phyloP scores from a whole-genome alignment of 1,140 invertebrate genomes.

The Zaprionus nigranus region DNA sequence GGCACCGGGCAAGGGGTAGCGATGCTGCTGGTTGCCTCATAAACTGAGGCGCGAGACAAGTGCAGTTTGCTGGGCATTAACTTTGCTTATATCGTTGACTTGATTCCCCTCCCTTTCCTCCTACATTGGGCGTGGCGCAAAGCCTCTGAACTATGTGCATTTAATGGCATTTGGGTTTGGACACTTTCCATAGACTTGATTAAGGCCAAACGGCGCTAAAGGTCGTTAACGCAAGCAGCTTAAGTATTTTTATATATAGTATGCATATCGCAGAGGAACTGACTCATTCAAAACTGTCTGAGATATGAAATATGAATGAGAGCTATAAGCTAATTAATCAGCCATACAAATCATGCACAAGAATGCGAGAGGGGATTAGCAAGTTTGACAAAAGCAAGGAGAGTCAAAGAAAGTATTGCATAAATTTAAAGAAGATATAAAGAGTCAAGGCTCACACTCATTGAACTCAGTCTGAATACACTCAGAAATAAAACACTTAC shows the following conservation, averaged over 20 bases:
- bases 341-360: slow-evolving; percentile 33
- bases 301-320: slow-evolving; percentile 11
- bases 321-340: slow-evolving; percentile 36
- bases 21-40: slow-evolving; percentile 14
- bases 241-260: slow-evolving; percentile 16
- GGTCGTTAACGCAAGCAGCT: slow-evolving; percentile 47
- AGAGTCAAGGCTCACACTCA: not conserved
- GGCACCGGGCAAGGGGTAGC: not conserved
- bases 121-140: not conserved
- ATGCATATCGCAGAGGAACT: slow-evolving; percentile 14
- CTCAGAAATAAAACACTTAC: too few species aligned
- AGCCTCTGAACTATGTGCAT: slow-evolving; percentile 55
- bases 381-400: not conserved
- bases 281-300: slow-evolving; percentile 16
- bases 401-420: not conserved
- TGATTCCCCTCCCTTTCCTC: not conserved
- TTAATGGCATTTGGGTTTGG: slow-evolving; percentile 30
- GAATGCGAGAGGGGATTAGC: slow-evolving; percentile 11
- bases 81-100: not conserved
- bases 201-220: slow-evolving; percentile 35
- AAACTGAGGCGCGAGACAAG: slow-evolving; percentile 40
- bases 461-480: too few species aligned
- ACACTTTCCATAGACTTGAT: slow-evolving; percentile 40
- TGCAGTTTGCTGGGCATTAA: slow-evolving; percentile 40
- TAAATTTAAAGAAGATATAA: not conserved